Conservation (phyloP, 2,113 vertebrate genomes). For the Myotis yumanensis region DNA sequence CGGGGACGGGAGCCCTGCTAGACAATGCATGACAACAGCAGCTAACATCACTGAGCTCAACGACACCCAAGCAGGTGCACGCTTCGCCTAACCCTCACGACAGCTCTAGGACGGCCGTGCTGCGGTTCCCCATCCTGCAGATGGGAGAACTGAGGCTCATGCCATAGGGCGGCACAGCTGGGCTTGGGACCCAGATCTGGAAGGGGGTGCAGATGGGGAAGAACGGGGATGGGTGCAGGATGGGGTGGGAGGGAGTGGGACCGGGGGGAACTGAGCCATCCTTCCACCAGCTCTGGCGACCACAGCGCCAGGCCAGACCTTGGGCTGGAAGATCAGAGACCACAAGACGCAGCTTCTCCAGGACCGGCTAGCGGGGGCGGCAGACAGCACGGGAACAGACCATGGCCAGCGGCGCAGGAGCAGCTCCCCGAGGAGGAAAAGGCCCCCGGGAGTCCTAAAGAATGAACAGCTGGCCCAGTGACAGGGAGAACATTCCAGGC, state of each 20-base stretch:
- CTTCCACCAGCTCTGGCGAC: background rate
- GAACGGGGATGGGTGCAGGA: background rate
- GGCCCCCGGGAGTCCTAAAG: background rate
- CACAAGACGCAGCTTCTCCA: background rate
- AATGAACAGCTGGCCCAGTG: background rate
- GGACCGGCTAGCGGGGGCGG: too few species aligned
- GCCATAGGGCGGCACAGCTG: accelerated
- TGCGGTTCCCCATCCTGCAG: background rate
- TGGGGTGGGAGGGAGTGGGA: accelerated
- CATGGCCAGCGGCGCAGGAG: background rate
- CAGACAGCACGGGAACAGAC: background rate
- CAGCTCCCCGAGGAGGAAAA: background rate
- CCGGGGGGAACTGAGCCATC: background rate
- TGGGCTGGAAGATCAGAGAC: background rate
- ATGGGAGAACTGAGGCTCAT: background rate
- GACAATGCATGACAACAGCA: accelerated
- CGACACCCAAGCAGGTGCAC: accelerated
- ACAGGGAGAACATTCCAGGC: background rate
- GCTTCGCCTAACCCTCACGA: background rate
- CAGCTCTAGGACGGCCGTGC: accelerated
- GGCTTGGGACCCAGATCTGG: background rate
- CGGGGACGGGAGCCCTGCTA: background rate
- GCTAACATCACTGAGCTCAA: background rate
- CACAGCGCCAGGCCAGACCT: background rate
- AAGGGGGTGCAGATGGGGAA: background rate